phyloP scores from a whole-genome alignment of 2,113 vertebrate species.

The Etheostoma spectabile region DNA sequence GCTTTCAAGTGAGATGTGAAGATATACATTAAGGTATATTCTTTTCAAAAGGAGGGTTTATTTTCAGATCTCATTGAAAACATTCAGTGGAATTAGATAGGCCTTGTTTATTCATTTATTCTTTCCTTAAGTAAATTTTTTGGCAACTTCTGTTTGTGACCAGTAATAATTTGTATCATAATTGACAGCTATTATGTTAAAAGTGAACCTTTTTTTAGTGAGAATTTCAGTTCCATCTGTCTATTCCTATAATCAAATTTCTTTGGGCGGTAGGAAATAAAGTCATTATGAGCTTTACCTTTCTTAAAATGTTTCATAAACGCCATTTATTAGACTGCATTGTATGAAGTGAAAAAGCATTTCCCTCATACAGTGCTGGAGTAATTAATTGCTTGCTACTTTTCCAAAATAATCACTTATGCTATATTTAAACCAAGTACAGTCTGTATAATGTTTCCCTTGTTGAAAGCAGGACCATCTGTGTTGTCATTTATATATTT shows the following conservation, averaged over 20 bases:
- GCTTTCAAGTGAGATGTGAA: background rate
- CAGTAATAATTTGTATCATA: background rate
- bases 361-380: slow-evolving; percentile 22
- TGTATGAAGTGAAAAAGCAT: slow-evolving; percentile 23
- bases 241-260: background rate
- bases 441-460: slow-evolving; percentile 68
- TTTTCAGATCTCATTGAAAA: background rate
- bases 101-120: too few relatives aligned
- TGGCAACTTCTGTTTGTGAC: background rate
- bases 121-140: background rate
- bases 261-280: background rate
- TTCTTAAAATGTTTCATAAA: slow-evolving; percentile 35
- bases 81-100: background rate
- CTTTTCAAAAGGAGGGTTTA: background rate
- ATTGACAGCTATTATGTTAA: background rate
- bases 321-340: slow-evolving; percentile 1
- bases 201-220: background rate
- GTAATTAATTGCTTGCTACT: slow-evolving; percentile 68
- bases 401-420: slow-evolving; percentile 68
- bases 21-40: too few relatives aligned
- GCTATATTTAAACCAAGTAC: slow-evolving; percentile 76
- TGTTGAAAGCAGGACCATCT: slow-evolving; percentile 76
- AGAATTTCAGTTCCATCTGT: background rate
- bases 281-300: slow-evolving; percentile 15
- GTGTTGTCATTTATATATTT: slow-evolving; percentile 63